phyloP scores from a whole-genome alignment of 2,797 vertebrate species.

The Mareca strepera region DNA sequence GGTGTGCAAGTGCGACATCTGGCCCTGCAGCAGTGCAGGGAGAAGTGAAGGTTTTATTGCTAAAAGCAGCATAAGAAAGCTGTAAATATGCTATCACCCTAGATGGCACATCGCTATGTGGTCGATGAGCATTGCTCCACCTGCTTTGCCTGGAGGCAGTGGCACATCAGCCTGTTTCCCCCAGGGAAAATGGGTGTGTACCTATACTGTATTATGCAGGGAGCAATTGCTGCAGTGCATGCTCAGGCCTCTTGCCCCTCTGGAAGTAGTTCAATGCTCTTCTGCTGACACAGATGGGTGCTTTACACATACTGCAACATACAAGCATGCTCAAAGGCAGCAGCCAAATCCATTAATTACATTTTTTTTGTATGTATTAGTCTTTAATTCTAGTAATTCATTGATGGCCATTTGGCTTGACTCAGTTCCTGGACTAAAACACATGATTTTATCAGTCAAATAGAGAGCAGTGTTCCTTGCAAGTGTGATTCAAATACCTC shows the following conservation, averaged over 20 bases:
- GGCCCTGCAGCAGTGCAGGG: background rate
- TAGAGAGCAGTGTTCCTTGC: background rate
- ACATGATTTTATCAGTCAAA: background rate
- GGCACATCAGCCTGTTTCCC: background rate
- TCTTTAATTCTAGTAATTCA: constrained; percentile 3
- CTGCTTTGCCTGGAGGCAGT: background rate
- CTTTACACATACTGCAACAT: background rate
- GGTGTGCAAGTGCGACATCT: background rate
- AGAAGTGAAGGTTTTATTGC: background rate
- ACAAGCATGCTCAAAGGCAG: background rate
- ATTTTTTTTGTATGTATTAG: background rate
- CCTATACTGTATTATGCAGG: background rate
- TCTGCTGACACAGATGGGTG: background rate
- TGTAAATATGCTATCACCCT: background rate
- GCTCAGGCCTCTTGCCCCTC: background rate
- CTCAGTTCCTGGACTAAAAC: background rate
- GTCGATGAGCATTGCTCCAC: background rate
- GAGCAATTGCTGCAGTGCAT: background rate
- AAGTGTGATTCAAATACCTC: background rate
- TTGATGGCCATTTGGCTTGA: background rate
- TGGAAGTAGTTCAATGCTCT: background rate
- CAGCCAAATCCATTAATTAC: background rate
- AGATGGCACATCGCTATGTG: background rate
- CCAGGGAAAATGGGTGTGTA: background rate
- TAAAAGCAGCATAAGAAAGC: background rate